These are phyloP conservation scores for Drosophila birchii DNA, from an alignment of 2,888 invertebrate genomes.

Conservation along the genomic window DNA sequence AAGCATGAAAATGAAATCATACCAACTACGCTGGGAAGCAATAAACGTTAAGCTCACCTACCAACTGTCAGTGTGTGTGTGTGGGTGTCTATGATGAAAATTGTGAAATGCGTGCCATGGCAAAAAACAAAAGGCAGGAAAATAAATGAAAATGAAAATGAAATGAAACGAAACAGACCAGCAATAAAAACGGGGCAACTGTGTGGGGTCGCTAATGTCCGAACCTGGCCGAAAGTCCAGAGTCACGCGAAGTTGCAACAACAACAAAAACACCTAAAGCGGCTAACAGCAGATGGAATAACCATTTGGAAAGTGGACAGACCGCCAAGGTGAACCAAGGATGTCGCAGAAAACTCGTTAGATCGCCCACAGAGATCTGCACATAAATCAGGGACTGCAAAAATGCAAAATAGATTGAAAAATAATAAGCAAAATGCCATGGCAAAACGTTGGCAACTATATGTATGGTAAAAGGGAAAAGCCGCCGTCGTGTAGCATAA, in stretches of 20 bases:
- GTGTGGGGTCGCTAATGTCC: slow-evolving; percentile 65
- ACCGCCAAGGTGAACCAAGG: slow-evolving; percentile 51
- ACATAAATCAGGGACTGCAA: slow-evolving; percentile 40
- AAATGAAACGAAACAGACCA: slow-evolving; percentile 34
- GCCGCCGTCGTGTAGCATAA: slow-evolving; percentile 71
- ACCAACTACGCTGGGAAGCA: slow-evolving; percentile 56
- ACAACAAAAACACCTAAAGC: slow-evolving; percentile 26
- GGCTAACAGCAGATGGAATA: slow-evolving; percentile 9
- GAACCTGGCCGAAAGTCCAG: slow-evolving; percentile 73
- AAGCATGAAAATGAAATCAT: slow-evolving; percentile 73
- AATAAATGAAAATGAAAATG: slow-evolving; percentile 38
- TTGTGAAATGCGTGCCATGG: slow-evolving; percentile 71
- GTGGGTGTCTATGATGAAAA: slow-evolving; percentile 55
- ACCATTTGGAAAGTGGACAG: slow-evolving; percentile 16
- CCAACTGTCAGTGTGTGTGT: slow-evolving; percentile 32
- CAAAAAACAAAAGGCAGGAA: slow-evolving; percentile 37
- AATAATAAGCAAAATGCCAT: slow-evolving; percentile 63
- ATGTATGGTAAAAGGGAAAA: slow-evolving; percentile 23
- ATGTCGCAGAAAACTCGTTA: slow-evolving; percentile 30
- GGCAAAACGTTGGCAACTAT: slow-evolving; percentile 18
- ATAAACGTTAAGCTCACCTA: slow-evolving; percentile 39
- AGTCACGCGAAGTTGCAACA: slow-evolving; percentile 78
- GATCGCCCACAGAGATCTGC: slow-evolving; percentile 24
- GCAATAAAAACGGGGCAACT: slow-evolving; percentile 46
- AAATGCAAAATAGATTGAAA: slow-evolving; percentile 76